Conservation (phyloP, 2,797 vertebrate species). For the Sus cebifrons region DNA sequence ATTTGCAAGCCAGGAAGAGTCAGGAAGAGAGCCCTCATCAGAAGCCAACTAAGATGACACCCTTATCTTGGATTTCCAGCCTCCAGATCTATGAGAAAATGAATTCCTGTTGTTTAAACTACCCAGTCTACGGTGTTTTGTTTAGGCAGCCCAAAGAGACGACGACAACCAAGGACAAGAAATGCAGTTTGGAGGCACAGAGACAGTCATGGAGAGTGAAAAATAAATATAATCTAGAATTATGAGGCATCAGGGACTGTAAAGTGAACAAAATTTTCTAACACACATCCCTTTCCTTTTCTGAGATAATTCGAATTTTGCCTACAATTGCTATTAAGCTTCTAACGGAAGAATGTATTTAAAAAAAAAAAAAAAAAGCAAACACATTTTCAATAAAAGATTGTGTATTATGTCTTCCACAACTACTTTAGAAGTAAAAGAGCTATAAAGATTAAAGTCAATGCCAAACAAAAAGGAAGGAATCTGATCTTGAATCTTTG, state of each 20-base stretch:
- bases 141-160: neutral
- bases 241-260: neutral
- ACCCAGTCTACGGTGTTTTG: neutral
- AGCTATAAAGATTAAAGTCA: neutral
- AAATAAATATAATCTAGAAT: neutral
- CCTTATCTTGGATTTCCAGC: neutral
- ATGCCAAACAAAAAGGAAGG: neutral
- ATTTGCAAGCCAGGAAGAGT: neutral
- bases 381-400: neutral
- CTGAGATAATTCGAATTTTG: neutral
- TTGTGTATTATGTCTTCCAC: neutral
- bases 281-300: neutral
- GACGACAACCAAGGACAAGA: neutral
- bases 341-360: neutral
- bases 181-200: neutral
- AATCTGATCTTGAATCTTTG: neutral
- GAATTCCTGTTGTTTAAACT: neutral
- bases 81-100: neutral
- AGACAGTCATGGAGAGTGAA: neutral
- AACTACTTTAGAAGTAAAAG: neutral
- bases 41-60: neutral
- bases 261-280: neutral
- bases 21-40: neutral
- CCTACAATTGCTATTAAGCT: neutral
- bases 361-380: neutral